These are phyloP conservation scores for Oreochromis tanganicae DNA, from an alignment of 2,113 vertebrate species.

Conservation along the genomic window DNA sequence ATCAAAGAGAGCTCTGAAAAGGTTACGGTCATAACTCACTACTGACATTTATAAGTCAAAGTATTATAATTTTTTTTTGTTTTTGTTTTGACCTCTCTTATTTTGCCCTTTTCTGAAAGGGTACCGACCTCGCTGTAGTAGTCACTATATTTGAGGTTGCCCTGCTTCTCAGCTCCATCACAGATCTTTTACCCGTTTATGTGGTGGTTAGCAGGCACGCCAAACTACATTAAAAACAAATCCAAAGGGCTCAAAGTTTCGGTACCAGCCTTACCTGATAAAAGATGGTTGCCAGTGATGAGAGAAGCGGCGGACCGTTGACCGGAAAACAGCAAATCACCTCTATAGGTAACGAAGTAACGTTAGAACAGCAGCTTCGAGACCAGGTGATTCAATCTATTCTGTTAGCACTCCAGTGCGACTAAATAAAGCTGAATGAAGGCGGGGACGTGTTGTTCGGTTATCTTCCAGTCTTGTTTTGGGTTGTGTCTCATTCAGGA, in stretches of 20 bases:
- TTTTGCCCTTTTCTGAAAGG: neutral
- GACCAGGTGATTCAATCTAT: slow-evolving; percentile 16
- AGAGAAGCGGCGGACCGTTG: neutral
- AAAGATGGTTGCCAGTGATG: neutral
- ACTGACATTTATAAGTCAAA: neutral
- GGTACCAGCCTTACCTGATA: neutral
- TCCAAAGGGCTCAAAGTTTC: neutral
- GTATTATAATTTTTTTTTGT: neutral
- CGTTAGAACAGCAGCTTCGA: neutral
- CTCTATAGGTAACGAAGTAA: neutral
- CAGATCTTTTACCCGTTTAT: neutral
- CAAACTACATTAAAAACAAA: neutral
- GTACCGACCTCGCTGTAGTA: neutral
- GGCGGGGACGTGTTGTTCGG: no score
- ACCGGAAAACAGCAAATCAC: neutral
- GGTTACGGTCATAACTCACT: neutral
- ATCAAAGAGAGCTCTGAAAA: neutral
- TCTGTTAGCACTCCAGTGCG: neutral
- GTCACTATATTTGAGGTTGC: neutral
- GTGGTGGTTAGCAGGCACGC: neutral
- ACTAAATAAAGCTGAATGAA: neutral
- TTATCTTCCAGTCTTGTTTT: slow-evolving; percentile 1
- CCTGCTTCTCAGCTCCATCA: neutral
- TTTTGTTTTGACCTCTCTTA: neutral
- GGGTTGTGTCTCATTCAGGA: slow-evolving; percentile 54